Conservation (phyloP, 2,113 vertebrate species). For the Corythornis cristatus region DNA sequence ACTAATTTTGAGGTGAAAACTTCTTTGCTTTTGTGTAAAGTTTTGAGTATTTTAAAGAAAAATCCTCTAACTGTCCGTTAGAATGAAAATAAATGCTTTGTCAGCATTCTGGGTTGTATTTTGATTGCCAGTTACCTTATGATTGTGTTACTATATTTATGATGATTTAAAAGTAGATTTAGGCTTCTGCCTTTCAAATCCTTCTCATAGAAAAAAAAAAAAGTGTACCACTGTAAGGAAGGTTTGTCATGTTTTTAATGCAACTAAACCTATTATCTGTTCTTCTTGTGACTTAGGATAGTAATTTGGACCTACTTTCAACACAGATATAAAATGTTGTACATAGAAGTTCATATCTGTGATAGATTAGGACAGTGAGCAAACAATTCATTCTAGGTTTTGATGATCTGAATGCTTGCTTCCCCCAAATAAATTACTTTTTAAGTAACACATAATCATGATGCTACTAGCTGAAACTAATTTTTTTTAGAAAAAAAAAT, state of each 20-base stretch:
- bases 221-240: background rate
- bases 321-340: background rate
- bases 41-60: background rate
- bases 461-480: background rate
- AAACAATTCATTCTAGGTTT: background rate
- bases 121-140: background rate
- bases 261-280: background rate
- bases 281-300: background rate
- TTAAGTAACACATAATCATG: background rate
- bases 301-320: background rate
- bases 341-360: accelerated
- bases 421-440: background rate
- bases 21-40: background rate
- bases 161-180: background rate
- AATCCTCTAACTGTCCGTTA: background rate
- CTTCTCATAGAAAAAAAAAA: background rate
- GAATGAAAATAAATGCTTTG: background rate
- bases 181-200: background rate
- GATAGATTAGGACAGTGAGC: background rate
- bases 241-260: background rate
- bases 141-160: background rate
- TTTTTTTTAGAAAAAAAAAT: background rate
- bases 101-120: background rate
- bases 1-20: background rate
- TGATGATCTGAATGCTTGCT: background rate